These are phyloP conservation scores for Hylyphantes graminicola DNA, from an alignment of 1,140 invertebrate species.

Conservation along the genomic window DNA sequence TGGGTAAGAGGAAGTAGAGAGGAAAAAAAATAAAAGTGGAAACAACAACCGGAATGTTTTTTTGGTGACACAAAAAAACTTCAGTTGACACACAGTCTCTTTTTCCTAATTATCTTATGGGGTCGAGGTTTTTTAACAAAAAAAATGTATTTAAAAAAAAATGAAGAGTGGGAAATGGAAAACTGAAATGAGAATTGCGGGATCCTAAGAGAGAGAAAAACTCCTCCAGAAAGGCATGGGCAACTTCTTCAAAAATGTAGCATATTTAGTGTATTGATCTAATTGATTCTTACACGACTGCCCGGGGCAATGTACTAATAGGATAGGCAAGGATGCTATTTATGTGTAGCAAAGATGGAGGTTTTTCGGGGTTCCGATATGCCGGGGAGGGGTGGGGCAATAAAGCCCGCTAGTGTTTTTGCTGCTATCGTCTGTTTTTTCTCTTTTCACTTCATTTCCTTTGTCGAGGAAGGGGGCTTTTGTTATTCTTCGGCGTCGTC, in stretches of 20 bases:
- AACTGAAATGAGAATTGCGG: slow-evolving; percentile 49
- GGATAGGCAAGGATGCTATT: slow-evolving; percentile 47
- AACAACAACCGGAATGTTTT: slow-evolving; percentile 21
- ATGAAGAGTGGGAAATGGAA: slow-evolving; percentile 39
- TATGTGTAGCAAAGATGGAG: slow-evolving; percentile 46
- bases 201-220: not conserved
- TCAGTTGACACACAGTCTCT: slow-evolving; percentile 38
- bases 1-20: not conserved
- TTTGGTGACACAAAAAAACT: slow-evolving; percentile 5
- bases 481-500: slow-evolving; percentile 33
- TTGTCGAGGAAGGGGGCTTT: slow-evolving; percentile 35
- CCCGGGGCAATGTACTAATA: slow-evolving; percentile 53
- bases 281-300: slow-evolving; percentile 44
- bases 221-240: slow-evolving; percentile 25
- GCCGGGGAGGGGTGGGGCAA: slow-evolving; percentile 37
- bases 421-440: not conserved
- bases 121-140: slow-evolving; percentile 17
- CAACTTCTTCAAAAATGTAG: slow-evolving; percentile 51
- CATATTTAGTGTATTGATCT: slow-evolving; percentile 54
- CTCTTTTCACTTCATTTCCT: slow-evolving; percentile 46
- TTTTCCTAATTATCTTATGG: slow-evolving; percentile 57
- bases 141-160: slow-evolving; percentile 11
- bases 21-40: not conserved
- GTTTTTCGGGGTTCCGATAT: slow-evolving; percentile 54
- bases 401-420: slow-evolving; percentile 57